phyloP scores from a whole-genome alignment of 2,797 vertebrate genomes.

The Neopelma chrysocephalum region DNA sequence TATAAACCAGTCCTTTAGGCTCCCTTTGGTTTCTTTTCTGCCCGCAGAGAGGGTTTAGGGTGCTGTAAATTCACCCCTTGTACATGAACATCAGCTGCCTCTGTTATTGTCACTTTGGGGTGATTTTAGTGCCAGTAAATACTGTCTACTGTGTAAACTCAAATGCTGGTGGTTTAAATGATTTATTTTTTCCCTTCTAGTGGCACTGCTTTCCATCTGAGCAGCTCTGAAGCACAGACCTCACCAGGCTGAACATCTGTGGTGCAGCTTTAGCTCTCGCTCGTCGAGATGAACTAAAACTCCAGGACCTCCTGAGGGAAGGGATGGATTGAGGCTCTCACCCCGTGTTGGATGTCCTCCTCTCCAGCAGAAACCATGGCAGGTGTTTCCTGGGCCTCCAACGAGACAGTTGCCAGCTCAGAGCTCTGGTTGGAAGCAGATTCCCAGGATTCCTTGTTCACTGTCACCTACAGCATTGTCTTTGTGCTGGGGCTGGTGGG shows the following conservation, averaged over 20 bases:
- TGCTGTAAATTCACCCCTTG: neutral
- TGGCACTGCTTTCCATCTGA: neutral
- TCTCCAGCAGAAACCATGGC: neutral
- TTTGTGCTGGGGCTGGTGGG: conserved; percentile 79
- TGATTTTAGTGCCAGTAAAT: neutral
- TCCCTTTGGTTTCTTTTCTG: neutral
- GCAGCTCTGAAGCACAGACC: neutral
- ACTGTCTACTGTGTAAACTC: neutral
- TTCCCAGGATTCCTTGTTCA: conserved; percentile 80
- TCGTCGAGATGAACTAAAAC: neutral
- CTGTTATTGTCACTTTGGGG: neutral
- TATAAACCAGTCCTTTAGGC: fast-evolving
- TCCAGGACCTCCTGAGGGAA: neutral
- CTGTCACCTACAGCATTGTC: conserved; percentile 73
- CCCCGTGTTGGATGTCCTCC: fast-evolving
- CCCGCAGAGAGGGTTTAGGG: neutral
- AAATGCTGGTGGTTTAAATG: neutral
- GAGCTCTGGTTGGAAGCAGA: neutral
- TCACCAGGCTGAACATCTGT: neutral
- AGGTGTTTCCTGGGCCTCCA: neutral
- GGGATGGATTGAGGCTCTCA: neutral
- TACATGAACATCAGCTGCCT: neutral
- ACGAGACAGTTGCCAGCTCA: neutral
- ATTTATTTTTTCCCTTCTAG: neutral
- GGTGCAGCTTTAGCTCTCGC: neutral